Percentiles rank a stretch among this genome's conserved stretches.
Conservation (phyloP, 2,797 vertebrate genomes). For the Alcedo atthis region DNA sequence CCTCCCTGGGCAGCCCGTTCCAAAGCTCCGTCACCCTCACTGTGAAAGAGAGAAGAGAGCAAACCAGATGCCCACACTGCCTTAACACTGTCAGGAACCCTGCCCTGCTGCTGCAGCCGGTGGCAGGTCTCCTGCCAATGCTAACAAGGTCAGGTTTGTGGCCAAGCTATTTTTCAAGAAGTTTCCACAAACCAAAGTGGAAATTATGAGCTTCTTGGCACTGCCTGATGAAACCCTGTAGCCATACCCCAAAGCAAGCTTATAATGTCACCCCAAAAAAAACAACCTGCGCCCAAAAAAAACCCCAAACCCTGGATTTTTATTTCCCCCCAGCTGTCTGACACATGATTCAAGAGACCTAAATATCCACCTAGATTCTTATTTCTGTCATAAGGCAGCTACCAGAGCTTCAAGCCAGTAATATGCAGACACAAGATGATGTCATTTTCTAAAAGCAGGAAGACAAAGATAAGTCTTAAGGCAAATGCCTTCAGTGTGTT, state of each 20-base stretch:
- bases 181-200: background rate
- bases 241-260: background rate
- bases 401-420: background rate
- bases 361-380: background rate
- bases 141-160: fast-evolving
- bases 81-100: background rate
- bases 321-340: background rate
- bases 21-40: no score
- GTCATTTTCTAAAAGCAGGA: background rate
- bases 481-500: background rate
- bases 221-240: background rate
- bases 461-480: background rate
- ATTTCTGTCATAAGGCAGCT: background rate
- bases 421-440: background rate
- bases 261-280: background rate
- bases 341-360: background rate
- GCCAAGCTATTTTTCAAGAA: background rate
- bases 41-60: background rate
- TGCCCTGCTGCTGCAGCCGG: background rate
- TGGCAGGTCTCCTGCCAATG: background rate
- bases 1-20: no score
- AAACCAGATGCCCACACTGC: background rate
- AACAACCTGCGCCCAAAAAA: no score
- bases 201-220: background rate
- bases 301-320: background rate